Percentiles rank a stretch among this genome's conserved stretches.
Evolutionary conservation across 2,797 vertebrate genomes (phyloP).

Genomic region (Melanotaenia nigrans): DNA sequence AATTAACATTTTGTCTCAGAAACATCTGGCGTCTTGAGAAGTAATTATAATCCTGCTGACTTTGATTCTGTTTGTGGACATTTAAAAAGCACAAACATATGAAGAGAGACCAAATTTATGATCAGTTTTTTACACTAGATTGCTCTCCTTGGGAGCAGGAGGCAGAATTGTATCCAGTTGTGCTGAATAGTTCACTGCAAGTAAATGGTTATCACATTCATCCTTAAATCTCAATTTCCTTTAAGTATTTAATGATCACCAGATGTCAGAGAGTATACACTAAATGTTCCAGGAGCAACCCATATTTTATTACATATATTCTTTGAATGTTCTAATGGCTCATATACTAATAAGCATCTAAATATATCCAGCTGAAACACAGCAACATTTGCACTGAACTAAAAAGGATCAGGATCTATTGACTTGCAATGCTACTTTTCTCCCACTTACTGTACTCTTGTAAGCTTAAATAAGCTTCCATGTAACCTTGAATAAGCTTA

Average conservation of each 20-base stretch:
- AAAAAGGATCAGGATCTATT: neutral
- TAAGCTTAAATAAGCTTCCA: constrained; percentile 31
- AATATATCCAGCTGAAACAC: neutral
- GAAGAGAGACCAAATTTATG: neutral
- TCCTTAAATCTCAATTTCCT: neutral
- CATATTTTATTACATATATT: neutral
- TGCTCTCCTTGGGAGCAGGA: neutral
- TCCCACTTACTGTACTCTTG: neutral
- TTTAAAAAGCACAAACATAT: neutral
- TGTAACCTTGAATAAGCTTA: constrained; percentile 18
- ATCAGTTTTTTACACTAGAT: neutral
- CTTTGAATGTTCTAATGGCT: neutral
- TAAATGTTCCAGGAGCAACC: neutral
- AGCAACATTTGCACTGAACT: neutral
- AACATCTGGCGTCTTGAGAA: too few species aligned
- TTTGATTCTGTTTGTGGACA: neutral
- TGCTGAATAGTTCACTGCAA: neutral
- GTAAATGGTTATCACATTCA: neutral
- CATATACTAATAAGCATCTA: neutral
- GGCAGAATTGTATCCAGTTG: neutral
- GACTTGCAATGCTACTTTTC: constrained; percentile 10
- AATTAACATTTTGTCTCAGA: neutral
- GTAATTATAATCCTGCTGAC: too few species aligned
- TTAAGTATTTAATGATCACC: neutral
- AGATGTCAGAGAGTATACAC: constrained; percentile 6